Conservation (phyloP, 1,140 invertebrate genomes). For the Chrysoperla carnea region DNA sequence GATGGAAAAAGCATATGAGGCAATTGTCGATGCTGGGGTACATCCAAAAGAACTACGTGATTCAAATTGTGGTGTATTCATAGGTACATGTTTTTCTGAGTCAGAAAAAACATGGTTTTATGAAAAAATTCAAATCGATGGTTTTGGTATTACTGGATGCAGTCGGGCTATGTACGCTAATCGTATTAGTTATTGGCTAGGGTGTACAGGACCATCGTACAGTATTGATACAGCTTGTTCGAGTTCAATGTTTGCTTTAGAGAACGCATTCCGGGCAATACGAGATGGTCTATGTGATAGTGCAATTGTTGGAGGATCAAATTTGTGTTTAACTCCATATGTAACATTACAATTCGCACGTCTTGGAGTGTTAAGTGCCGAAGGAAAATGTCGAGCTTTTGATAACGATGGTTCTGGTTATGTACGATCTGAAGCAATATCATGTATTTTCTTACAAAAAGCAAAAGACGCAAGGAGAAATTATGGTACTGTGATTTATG, state of each 20-base stretch:
- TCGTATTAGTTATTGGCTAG: constrained; percentile 61
- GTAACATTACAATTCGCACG: constrained; percentile 68
- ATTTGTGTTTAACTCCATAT: constrained; percentile 71
- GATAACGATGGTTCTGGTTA: constrained; percentile 67
- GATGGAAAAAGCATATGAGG: constrained; percentile 71
- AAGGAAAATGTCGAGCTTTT: constrained; percentile 81
- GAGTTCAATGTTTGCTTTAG: constrained; percentile 69
- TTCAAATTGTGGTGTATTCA: constrained; percentile 62
- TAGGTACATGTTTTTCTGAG: constrained; percentile 66
- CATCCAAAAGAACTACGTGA: constrained; percentile 39
- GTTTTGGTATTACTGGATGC: constrained; percentile 55
- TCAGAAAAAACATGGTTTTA: constrained; percentile 52
- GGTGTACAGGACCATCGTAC: constrained; percentile 59
- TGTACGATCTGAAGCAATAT: constrained; percentile 57
- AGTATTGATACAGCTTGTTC: constrained; percentile 80
- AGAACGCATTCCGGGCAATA: constrained; percentile 64
- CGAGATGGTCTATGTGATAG: constrained; percentile 61
- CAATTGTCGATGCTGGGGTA: constrained; percentile 73
- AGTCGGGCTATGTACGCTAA: constrained; percentile 80
- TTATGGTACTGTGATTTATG: constrained; percentile 35
- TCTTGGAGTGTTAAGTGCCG: constrained; percentile 66
- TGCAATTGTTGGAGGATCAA: constrained; percentile 73
- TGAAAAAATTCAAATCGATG: constrained; percentile 34
- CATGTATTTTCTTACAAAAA: constrained; percentile 65
- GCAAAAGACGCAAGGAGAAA: constrained; percentile 55